Evolutionary conservation across 2,888 invertebrate genomes (phyloP), one percentile per base, ranked within the genome.

Genomic region (Schizaphis graminum): DNA sequence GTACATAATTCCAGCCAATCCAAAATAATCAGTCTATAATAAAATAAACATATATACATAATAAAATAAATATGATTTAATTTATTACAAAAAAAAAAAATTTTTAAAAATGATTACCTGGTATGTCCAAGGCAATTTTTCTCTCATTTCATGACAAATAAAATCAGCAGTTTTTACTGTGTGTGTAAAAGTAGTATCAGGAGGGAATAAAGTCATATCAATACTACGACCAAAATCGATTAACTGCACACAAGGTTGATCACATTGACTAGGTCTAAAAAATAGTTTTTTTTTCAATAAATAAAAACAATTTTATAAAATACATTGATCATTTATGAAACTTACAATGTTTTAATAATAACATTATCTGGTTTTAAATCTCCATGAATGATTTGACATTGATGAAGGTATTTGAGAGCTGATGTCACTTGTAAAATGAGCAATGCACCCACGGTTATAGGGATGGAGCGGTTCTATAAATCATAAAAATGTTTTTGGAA

Each of bases 321-420:
- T 8, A 91, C 53, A 93, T 11, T 35, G 7, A 77, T 67, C 7
- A 47, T 44, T 44, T 3, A 44, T 44, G 89, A 91, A 95, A 97
- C 97, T 97, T 96, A 97, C 97, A 97, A 96, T 96, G 97, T 97
- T 97, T 97, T 97, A 10, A 99, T 96, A 95, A 99, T 96, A 96
- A 99, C 98, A 96, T 99, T 99, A 96, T 99, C 99, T 0, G 99
- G 98, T 96, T 99, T 99, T 93, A 99, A 97, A 95, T 99, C 99
- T 0, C 98, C 99, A 95, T 99, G 99, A 95, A 99, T 98, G 95
- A 99, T 98, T 95, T 97, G 97, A 95, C 98, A 97, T 95, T 97
- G 97, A 96, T 99, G 99, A 95, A 99, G 96, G 95, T 98, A 97
- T 95, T 98, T 97, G 53, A 99, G 97, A 28, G 95, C 94, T 13